A percentile compares a stretch with the other conserved stretches of the same genome.
Evolutionary conservation across 2,888 invertebrate genomes (phyloP).

Genomic region (Ennomos erosarius): DNA sequence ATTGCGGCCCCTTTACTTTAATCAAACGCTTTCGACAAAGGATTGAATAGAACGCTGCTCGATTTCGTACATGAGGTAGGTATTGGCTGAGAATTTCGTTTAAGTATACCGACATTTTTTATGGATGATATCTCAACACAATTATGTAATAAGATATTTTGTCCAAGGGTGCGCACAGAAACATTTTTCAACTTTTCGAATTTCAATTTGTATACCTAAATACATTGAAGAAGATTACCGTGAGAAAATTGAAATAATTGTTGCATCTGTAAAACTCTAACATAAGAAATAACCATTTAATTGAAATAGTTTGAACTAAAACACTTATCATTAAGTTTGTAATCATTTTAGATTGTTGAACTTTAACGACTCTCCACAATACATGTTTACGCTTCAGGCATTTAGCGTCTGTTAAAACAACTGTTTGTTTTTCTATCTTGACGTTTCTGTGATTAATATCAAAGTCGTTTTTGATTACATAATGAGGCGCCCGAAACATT

Average conservation of each 20-base stretch:
- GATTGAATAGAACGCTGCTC: slow-evolving; percentile 80
- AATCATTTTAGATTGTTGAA: slow-evolving; percentile 7
- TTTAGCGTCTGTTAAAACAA: slow-evolving; percentile 49
- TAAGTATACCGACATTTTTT: slow-evolving; percentile 72
- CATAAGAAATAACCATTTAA: slow-evolving; percentile 2
- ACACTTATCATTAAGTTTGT: slow-evolving; percentile 4
- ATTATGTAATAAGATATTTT: slow-evolving; percentile 45
- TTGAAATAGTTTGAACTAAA: slow-evolving; percentile 3
- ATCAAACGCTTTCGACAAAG: slow-evolving; percentile 83
- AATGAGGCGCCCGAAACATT: slow-evolving; percentile 46
- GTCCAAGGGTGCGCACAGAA: background rate
- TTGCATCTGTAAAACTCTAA: slow-evolving; percentile 6
- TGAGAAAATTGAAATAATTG: background rate
- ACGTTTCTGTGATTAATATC: slow-evolving; percentile 64
- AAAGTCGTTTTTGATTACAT: slow-evolving; percentile 74
- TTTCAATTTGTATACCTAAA: too few relatives aligned
- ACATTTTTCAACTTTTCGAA: background rate
- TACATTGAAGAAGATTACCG: too few relatives aligned
- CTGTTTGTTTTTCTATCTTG: slow-evolving; percentile 69
- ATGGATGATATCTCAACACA: slow-evolving; percentile 51
- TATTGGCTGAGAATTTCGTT: slow-evolving; percentile 76
- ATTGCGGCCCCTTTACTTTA: slow-evolving; percentile 82
- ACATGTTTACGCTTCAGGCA: slow-evolving; percentile 18
- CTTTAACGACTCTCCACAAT: slow-evolving; percentile 7
- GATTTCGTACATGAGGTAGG: slow-evolving; percentile 77